These are phyloP conservation scores for Urosaurus nigricauda DNA, from an alignment of 2,797 vertebrate genomes.

Conservation along the genomic window DNA sequence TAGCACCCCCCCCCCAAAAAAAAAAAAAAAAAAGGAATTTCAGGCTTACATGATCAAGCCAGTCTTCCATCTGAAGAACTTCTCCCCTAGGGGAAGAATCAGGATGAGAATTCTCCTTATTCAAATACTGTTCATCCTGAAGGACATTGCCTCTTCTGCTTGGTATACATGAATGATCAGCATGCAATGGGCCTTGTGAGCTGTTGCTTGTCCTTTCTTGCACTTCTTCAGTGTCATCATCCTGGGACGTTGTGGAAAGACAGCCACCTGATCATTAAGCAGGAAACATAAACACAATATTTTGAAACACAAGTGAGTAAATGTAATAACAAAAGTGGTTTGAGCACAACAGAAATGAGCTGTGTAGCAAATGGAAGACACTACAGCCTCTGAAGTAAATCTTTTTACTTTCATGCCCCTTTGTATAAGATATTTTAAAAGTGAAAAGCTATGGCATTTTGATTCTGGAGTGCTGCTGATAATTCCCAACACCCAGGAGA, in stretches of 20 bases:
- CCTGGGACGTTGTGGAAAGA: slow-evolving; percentile 62
- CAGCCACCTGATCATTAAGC: slow-evolving; percentile 56
- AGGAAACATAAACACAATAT: neutral
- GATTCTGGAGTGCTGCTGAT: neutral
- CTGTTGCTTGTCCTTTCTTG: neutral
- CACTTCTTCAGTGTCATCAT: slow-evolving; percentile 44
- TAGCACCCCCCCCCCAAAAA: neutral
- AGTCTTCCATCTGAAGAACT: slow-evolving; percentile 71
- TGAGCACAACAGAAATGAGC: slow-evolving; percentile 42
- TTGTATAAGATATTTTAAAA: neutral
- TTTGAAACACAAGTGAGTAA: neutral
- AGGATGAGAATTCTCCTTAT: slow-evolving; percentile 67
- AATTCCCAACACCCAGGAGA: neutral
- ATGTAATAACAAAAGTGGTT: neutral
- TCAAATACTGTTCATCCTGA: slow-evolving; percentile 55
- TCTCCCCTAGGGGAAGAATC: slow-evolving; percentile 74
- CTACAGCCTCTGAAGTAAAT: slow-evolving; percentile 39
- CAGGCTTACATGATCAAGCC: slow-evolving; percentile 55
- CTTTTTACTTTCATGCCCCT: neutral
- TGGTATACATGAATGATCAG: slow-evolving; percentile 19
- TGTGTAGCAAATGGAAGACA: slow-evolving; percentile 48
- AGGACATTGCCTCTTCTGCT: neutral
- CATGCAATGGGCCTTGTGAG: slow-evolving; percentile 6
- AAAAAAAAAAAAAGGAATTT: slow-evolving; percentile 72
- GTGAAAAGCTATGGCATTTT: neutral